Evolutionary conservation across 2,888 invertebrate species (phyloP).

Genomic region (Pandemis cinnamomeana): DNA sequence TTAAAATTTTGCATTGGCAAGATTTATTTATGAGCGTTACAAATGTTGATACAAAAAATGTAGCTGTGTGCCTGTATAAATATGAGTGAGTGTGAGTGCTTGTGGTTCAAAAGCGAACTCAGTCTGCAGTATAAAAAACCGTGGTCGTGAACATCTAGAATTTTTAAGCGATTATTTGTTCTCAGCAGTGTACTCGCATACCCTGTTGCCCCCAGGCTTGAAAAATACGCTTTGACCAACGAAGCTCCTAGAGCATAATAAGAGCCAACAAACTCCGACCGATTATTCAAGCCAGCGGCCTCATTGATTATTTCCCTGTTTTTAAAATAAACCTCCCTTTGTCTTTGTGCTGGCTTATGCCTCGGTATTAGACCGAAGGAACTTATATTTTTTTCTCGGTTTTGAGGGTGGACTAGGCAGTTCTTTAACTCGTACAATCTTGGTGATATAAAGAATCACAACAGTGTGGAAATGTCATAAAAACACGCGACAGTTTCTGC

Average conservation of each 20-base stretch:
- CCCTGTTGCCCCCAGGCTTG: background rate
- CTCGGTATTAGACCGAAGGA: constrained; percentile 31
- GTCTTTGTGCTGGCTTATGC: constrained; percentile 48
- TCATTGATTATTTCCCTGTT: constrained; percentile 60
- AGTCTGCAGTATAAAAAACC: no score
- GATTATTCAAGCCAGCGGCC: constrained; percentile 20
- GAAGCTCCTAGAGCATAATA: constrained; percentile 4
- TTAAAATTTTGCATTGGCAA: no score
- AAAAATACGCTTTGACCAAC: background rate
- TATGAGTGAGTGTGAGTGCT: no score
- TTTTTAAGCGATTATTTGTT: no score
- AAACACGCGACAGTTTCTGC: no score
- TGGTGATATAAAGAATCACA: background rate
- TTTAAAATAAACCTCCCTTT: constrained; percentile 57
- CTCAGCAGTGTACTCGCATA: no score
- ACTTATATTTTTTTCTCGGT: constrained; percentile 36
- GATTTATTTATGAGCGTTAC: no score
- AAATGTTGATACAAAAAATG: no score
- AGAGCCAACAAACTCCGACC: background rate
- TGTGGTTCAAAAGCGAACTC: no score
- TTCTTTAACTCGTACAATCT: constrained; percentile 8
- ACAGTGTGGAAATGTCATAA: no score
- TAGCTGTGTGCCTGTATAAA: no score
- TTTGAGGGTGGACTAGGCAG: constrained; percentile 26
- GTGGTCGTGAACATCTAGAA: no score